Conservation (phyloP, 2,113 vertebrate genomes). For the Gymnorhina tibicen region DNA sequence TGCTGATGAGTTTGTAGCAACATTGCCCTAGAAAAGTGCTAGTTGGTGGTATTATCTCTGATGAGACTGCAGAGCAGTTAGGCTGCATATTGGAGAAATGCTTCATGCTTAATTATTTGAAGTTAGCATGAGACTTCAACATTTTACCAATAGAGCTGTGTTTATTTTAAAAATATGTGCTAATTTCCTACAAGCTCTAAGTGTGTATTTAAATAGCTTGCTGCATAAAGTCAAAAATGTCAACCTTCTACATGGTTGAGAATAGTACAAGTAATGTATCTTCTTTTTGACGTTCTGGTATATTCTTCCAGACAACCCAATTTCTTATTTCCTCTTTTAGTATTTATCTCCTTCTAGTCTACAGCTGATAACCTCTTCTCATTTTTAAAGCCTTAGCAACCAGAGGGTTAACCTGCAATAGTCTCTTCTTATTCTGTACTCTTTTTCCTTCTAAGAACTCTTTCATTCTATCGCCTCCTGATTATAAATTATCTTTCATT, state of each 20-base stretch:
- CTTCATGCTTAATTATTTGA: not conserved
- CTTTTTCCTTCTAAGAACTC: not conserved
- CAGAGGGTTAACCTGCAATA: not conserved
- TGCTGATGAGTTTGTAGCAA: not conserved
- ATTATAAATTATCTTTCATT: not conserved
- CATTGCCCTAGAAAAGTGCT: not conserved
- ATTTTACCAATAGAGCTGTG: not conserved
- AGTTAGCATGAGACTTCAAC: not conserved
- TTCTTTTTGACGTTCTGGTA: not conserved
- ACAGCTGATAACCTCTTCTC: not conserved
- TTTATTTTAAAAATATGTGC: not conserved
- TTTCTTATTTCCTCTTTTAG: not conserved
- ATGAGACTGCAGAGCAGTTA: not conserved
- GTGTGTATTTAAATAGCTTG: not conserved
- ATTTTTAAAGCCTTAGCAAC: not conserved
- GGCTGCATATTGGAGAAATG: not conserved
- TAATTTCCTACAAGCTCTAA: not conserved
- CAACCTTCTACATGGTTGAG: not conserved
- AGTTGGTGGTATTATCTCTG: not conserved
- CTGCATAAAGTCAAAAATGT: not conserved
- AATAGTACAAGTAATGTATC: not conserved
- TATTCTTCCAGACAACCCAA: not conserved
- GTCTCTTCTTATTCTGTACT: not conserved
- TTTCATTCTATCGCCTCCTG: not conserved
- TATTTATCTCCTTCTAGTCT: not conserved